Percentiles rank a stretch among this genome's conserved stretches.
Evolutionary conservation across 2,888 invertebrate species (phyloP).

Genomic region (Agrotis puta): DNA sequence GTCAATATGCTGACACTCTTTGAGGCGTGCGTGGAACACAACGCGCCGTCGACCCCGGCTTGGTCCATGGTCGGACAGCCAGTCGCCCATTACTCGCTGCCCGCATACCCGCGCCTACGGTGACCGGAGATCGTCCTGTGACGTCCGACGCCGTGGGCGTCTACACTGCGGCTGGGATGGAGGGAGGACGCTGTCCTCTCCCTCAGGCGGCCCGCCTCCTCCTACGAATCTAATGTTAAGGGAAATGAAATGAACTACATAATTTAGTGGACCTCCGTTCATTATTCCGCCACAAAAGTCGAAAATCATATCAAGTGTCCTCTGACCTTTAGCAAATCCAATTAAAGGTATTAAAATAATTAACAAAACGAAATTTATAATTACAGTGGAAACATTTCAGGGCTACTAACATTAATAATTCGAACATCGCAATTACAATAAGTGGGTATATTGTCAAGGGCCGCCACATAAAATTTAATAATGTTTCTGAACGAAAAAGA

Average conservation of each 20-base stretch:
- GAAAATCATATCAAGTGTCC: not conserved
- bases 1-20: too few species aligned
- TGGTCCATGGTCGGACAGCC: too few species aligned
- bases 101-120: too few species aligned
- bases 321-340: conserved; percentile 10
- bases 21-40: too few species aligned
- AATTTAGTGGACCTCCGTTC: not conserved
- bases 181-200: too few species aligned
- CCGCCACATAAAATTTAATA: conserved; percentile 75
- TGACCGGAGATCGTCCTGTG: too few species aligned
- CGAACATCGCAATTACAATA: conserved; percentile 76
- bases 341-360: conserved; percentile 41
- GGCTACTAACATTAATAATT: conserved; percentile 71
- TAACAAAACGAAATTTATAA: conserved; percentile 47
- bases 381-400: conserved; percentile 42
- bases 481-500: conserved; percentile 69
- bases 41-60: too few species aligned
- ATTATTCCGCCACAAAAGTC: not conserved
- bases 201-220: too few species aligned
- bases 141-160: too few species aligned
- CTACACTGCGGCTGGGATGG: too few species aligned
- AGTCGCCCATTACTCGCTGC: too few species aligned
- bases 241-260: not conserved
- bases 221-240: not conserved
- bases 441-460: conserved; percentile 69